Base-by-base conservation (phyloP, 92 coral and sea anemone species). In the Palythoa grandiflora region DNA sequence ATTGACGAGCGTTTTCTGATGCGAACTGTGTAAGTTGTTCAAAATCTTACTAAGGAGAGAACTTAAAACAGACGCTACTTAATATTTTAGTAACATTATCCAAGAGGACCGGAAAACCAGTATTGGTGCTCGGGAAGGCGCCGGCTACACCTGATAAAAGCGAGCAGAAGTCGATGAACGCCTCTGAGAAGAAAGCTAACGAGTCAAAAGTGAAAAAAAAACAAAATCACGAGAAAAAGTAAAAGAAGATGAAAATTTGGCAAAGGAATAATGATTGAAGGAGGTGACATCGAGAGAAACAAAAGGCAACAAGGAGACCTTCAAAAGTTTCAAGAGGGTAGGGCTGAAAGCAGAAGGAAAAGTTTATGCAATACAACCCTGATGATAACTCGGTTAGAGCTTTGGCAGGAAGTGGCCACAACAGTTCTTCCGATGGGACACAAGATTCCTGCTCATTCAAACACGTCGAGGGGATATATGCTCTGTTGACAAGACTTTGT, bases 361-460 rank as follows among this genome's bases (percentile, higher is more conserved):
- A 12, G 17, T 17, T 59, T 15, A 59, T 12, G n/a, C 80, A 87
- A 61, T 76, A n/a, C 59, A 87, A 63, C 17, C 84, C 89, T 75
- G 68, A 75, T 77, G 68, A 76, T 60, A 70, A 70, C 28, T 87
- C 80, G 55, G 80, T 79, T 51, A 52, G 12, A 48, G 80, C 17
- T 78, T 87, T 71, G 75, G 19, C 21, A 2, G 57, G 90, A 50
- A 68, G 86, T 36, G 38, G 80, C 38, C 78, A 85, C 71, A 72
- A 85, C 71, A 72, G 88, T 36, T 83, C 83, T 16, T 83, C 50
- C 63, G 87, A 85, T 90, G 89, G 92, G 53, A 87, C 93, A 14
- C 72, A 91, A 75, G 79, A 75, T 71, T 77, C 85, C 4, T 89
- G 94, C 75, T 77, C 71, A 50, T 92, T 92, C 78, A 77, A 20